A percentile compares a stretch with the other conserved stretches of the same genome.
These are phyloP conservation scores for Callimorpha dominula DNA, from an alignment of 2,888 invertebrate genomes.

Conservation along the genomic window DNA sequence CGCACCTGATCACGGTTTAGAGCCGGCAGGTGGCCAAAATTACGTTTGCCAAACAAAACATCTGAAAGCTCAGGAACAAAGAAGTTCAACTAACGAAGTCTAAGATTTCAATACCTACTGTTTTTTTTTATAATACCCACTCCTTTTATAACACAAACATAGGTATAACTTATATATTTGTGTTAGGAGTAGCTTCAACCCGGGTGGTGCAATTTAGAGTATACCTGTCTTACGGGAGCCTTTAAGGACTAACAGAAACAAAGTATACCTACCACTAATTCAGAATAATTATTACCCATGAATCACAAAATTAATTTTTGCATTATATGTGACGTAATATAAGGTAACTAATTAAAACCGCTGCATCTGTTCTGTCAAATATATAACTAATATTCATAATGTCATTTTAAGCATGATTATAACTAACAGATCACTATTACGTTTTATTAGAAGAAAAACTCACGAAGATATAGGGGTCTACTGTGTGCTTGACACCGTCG, in stretches of 20 bases:
- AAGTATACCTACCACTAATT: background rate
- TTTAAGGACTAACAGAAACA: background rate
- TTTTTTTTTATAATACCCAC: background rate
- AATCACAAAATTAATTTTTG: background rate
- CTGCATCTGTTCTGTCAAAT: background rate
- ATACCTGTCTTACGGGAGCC: background rate
- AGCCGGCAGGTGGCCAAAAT: conserved; percentile 43
- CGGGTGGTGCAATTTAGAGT: background rate
- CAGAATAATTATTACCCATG: background rate
- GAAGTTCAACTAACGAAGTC: background rate
- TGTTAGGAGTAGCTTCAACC: no score
- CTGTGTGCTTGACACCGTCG: no score
- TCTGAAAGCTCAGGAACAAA: conserved; percentile 15
- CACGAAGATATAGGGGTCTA: no score
- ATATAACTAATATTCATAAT: no score
- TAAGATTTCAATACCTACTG: background rate
- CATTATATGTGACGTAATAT: background rate
- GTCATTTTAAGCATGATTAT: no score
- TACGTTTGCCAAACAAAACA: conserved; percentile 42
- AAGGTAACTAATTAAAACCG: background rate
- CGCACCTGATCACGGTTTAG: conserved; percentile 25
- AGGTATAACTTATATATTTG: no score
- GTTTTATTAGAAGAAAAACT: no score
- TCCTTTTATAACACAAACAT: no score
- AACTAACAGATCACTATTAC: no score